A percentile compares a stretch with the other conserved stretches of the same genome.
Conservation (phyloP, 2,888 invertebrate genomes). For the Eristalis pertinax region DNA sequence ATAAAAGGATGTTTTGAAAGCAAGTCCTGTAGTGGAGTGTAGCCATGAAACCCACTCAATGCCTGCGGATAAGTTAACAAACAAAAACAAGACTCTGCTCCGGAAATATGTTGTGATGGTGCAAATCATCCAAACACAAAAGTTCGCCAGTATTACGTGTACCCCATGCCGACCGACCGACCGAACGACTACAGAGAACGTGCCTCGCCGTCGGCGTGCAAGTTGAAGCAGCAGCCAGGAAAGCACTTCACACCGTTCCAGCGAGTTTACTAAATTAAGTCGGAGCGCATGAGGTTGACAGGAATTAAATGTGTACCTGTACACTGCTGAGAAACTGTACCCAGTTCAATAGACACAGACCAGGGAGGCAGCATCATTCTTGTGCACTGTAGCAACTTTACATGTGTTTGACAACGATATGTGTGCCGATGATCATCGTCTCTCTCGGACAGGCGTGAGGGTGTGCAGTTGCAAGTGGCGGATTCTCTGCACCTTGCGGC, state of each 20-base stretch:
- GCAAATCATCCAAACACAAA: slow-evolving; percentile 69
- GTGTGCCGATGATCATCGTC: not conserved
- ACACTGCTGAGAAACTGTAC: slow-evolving; percentile 5
- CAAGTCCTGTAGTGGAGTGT: not conserved
- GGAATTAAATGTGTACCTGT: slow-evolving; percentile 47
- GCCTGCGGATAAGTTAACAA: slow-evolving; percentile 42
- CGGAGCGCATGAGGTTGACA: slow-evolving; percentile 65
- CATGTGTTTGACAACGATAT: not conserved
- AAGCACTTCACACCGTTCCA: slow-evolving; percentile 62
- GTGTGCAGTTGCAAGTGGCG: slow-evolving; percentile 10
- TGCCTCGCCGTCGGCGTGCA: slow-evolving; percentile 59
- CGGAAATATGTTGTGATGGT: slow-evolving; percentile 56
- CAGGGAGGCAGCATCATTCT: not conserved
- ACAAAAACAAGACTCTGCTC: slow-evolving; percentile 46
- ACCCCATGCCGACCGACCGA: slow-evolving; percentile 49
- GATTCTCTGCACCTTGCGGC: slow-evolving; percentile 16
- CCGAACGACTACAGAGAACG: slow-evolving; percentile 36
- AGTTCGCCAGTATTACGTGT: slow-evolving; percentile 30
- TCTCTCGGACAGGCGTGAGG: not conserved
- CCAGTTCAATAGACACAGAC: too few species aligned
- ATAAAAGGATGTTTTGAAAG: slow-evolving; percentile 8
- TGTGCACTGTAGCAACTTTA: not conserved
- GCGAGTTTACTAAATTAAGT: slow-evolving; percentile 67
- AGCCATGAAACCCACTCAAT: not conserved
- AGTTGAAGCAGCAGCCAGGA: slow-evolving; percentile 56